Evolutionary conservation across 2,113 vertebrate genomes (phyloP), one percentile per base, ranked within the genome.

Genomic region (Amazona vittata): DNA sequence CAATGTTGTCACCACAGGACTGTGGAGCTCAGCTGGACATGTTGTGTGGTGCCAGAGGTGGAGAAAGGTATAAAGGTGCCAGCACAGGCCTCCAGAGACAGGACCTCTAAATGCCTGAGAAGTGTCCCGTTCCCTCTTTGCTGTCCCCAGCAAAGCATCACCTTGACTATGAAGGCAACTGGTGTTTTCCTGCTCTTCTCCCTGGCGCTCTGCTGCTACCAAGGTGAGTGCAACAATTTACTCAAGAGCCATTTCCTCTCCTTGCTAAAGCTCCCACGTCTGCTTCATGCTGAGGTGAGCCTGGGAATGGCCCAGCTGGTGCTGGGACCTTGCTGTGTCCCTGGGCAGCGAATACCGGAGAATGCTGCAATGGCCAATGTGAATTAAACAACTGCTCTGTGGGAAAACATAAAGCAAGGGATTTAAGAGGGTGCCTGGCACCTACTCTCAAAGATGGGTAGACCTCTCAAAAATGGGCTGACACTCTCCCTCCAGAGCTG

Each of bases 121-220:
- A 64, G 65, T 3, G 14, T 35, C 50, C 63, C 0, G 0, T 26
- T 88, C 83, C 68, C 16, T 52, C 71, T 77, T 69, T 4, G 14
- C 76, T 47, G 55, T 8, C 26, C 16, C 28, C 60, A 46, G 47
- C 26, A 20, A 59, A 90, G 59, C 20, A 47, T 60, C 53, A 15
- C 49, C 39, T 64, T 33, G 19, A 74, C 60, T 79, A 97, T 97
- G 97, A 97, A 90, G 84, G 77, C 29, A 20, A 43, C 55, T 9
- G 53, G 33, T 41, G 19, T 95, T 33, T 83, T 97, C 60, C 90
- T 97, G 52, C 93, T 97, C 24, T 46, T 97, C 68, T 93, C 50
- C 41, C 70, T 96, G 83, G 83, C 74, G 7, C 39, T 96, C 50
- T 94, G 46, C 88, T 95, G 44, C 89, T 79, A 59, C 70, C 64